Percentiles rank a stretch among this genome's conserved stretches.
Conservation (phyloP, 2,888 invertebrate species). For the Sinopyrophorus schimmeli region DNA sequence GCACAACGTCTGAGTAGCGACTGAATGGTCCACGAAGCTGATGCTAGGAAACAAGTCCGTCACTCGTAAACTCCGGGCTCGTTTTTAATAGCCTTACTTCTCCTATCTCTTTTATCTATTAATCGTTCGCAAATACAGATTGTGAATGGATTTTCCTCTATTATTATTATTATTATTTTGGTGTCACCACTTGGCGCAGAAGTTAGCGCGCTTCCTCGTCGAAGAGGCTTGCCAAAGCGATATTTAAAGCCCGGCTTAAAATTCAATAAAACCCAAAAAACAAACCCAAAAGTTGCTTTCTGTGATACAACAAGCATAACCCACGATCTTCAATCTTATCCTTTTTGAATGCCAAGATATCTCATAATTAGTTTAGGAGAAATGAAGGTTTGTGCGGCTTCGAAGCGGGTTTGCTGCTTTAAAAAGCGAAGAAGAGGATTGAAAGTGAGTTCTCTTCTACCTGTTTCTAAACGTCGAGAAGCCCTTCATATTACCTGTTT, state of each 20-base stretch:
- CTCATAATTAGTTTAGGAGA: constrained; percentile 13
- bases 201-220: too few relatives aligned
- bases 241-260: too few relatives aligned
- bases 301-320: background rate
- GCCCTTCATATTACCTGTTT: constrained; percentile 15
- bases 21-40: constrained; percentile 25
- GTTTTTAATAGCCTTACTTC: too few relatives aligned
- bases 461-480: constrained; percentile 13
- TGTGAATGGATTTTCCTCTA: too few relatives aligned
- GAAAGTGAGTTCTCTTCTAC: constrained; percentile 16
- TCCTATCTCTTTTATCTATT: too few relatives aligned
- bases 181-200: too few relatives aligned
- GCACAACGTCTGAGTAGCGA: constrained; percentile 18
- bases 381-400: constrained; percentile 4
- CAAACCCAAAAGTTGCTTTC: too few relatives aligned
- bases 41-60: constrained; percentile 13
- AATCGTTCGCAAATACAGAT: too few relatives aligned
- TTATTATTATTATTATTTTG: too few relatives aligned
- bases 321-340: constrained; percentile 8
- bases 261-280: too few relatives aligned
- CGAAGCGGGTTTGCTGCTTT: too few relatives aligned
- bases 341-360: constrained; percentile 11
- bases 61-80: background rate
- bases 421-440: constrained; percentile 3
- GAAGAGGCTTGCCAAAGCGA: too few relatives aligned